Evolutionary conservation across 1,140 invertebrate genomes (phyloP).

Genomic region (Heliconius hewitsoni): DNA sequence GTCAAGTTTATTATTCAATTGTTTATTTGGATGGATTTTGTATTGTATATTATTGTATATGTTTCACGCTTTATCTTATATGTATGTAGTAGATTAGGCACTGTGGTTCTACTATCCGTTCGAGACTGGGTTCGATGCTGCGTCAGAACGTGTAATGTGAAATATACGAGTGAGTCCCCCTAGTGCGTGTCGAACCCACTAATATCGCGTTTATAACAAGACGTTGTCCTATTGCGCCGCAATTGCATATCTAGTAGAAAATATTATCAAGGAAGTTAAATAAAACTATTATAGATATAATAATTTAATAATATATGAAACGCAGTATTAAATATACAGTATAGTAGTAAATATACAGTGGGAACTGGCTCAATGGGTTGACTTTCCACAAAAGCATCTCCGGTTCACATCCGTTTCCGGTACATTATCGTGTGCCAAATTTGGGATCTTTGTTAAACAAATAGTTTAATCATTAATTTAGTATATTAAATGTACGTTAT

Average conservation of each 20-base stretch:
- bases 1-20: constrained; percentile 25
- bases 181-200: no score
- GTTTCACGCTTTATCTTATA: neutral
- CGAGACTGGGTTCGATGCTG: no score
- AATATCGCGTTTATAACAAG: no score
- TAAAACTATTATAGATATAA: neutral
- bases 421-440: neutral
- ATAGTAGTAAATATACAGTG: neutral
- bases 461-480: neutral
- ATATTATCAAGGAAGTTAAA: no score
- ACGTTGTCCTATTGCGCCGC: no score
- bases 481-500: no score
- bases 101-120: no score
- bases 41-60: neutral
- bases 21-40: neutral
- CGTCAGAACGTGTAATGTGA: no score
- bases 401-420: neutral
- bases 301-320: neutral
- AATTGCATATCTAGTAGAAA: no score
- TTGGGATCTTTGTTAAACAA: neutral
- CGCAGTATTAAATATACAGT: neutral
- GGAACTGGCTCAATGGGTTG: neutral
- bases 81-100: neutral
- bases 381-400: neutral
- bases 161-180: no score